Conservation (phyloP, 2,113 vertebrate species). For the Calyptommatus sinebrachiatus region DNA sequence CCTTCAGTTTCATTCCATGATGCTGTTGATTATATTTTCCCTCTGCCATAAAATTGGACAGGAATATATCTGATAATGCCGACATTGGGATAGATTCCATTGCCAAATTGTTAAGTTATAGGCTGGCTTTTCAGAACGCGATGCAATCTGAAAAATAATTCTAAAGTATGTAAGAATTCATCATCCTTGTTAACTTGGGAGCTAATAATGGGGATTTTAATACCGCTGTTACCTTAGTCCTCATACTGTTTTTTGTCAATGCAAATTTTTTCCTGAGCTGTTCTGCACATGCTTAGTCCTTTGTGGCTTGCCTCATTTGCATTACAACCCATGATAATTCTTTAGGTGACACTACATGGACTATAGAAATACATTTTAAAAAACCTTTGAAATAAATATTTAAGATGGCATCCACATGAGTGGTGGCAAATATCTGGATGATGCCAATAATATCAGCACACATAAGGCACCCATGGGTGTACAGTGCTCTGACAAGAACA, state of each 20-base stretch:
- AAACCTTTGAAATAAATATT: too few relatives aligned
- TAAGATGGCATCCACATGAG: too few relatives aligned
- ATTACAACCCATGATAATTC: too few relatives aligned
- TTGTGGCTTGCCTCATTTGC: too few relatives aligned
- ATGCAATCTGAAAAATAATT: background rate
- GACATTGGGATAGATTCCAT: background rate
- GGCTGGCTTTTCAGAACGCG: background rate
- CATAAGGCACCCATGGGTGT: too few relatives aligned
- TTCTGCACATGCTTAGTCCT: background rate
- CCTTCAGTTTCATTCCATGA: background rate
- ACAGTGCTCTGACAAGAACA: too few relatives aligned
- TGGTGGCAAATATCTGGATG: too few relatives aligned
- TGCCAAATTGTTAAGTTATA: background rate
- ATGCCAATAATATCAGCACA: too few relatives aligned
- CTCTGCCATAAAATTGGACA: background rate
- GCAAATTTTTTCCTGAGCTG: background rate
- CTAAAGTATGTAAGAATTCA: background rate
- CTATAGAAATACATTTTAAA: too few relatives aligned
- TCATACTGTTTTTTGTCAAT: too few relatives aligned
- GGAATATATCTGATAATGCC: background rate
- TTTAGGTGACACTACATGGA: too few relatives aligned
- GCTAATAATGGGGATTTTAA: background rate
- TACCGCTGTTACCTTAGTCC: too few relatives aligned
- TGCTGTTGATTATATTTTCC: background rate
- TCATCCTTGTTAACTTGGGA: background rate